These are phyloP conservation scores for Pachypeltis micranthus DNA, from an alignment of 1,140 invertebrate species.

Conservation along the genomic window DNA sequence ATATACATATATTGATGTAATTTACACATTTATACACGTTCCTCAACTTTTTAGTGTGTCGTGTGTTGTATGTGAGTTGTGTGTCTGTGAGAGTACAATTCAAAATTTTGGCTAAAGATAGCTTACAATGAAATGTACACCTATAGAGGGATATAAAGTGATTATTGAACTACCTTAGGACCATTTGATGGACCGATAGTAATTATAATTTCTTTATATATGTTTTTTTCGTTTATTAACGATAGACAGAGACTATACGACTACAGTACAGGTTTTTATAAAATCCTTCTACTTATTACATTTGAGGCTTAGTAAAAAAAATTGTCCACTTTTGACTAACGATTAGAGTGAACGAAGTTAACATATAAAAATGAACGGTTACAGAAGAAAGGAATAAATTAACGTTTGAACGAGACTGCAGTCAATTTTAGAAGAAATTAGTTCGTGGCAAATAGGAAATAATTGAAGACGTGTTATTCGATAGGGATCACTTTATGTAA, in stretches of 20 bases:
- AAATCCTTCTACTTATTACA: constrained; percentile 18
- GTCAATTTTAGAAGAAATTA: too few relatives aligned
- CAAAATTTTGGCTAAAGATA: constrained; percentile 13
- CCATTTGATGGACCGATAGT: constrained; percentile 5
- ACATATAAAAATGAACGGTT: too few relatives aligned
- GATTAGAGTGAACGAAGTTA: too few relatives aligned
- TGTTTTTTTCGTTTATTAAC: too few relatives aligned
- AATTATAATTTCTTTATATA: neutral
- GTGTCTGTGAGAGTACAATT: constrained; percentile 18
- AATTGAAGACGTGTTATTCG: too few relatives aligned
- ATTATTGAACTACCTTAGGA: neutral
- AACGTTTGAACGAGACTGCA: too few relatives aligned
- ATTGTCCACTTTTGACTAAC: too few relatives aligned
- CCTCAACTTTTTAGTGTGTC: constrained; percentile 10
- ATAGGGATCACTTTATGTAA: too few relatives aligned
- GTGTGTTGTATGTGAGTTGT: too few relatives aligned
- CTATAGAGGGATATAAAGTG: constrained; percentile 11
- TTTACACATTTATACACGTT: constrained; percentile 21
- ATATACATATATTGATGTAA: neutral
- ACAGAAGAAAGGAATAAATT: too few relatives aligned
- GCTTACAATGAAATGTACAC: constrained; percentile 16
- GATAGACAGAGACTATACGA: neutral
- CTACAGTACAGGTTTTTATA: neutral
- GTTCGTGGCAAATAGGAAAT: too few relatives aligned
- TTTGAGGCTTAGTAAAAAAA: too few relatives aligned